phyloP scores from a whole-genome alignment of 2,113 vertebrate species.

The Alectura lathami region DNA sequence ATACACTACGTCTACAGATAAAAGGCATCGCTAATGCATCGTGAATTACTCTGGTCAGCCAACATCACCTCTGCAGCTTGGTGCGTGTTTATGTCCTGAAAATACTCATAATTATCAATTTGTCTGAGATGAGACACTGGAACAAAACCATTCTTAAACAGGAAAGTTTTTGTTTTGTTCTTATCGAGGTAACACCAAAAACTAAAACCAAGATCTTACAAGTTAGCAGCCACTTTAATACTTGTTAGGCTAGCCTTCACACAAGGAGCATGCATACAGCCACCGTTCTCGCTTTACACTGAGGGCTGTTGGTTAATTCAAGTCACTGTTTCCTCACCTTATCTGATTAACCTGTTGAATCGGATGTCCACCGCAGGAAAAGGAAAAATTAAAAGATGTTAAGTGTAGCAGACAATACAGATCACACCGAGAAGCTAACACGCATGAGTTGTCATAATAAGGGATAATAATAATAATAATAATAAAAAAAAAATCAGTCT shows the following conservation, averaged over 20 bases:
- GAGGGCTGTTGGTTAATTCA: constrained; percentile 70
- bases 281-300: constrained; percentile 52
- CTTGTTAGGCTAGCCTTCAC: constrained; percentile 72
- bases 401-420: constrained; percentile 77
- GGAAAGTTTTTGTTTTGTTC: constrained; percentile 41
- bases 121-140: constrained; percentile 78
- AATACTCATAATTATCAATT: constrained; percentile 16
- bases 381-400: constrained; percentile 71
- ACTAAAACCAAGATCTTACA: constrained; percentile 51
- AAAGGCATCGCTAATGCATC: constrained; percentile 50
- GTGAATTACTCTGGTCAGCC: constrained; percentile 58
- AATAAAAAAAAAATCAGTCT: constrained; percentile 65
- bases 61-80: constrained; percentile 71
- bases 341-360: constrained; percentile 53
- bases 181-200: constrained; percentile 68
- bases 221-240: constrained; percentile 65
- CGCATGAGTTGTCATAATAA: constrained; percentile 75
- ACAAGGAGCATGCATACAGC: constrained; percentile 76
- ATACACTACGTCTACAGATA: constrained; percentile 39
- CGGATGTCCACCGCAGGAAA: constrained; percentile 67
- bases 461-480: constrained; percentile 61
- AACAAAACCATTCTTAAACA: constrained; percentile 70
- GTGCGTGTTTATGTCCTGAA: constrained; percentile 52
- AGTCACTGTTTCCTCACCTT: constrained; percentile 64
- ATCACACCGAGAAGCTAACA: constrained; percentile 82